A percentile compares a stretch with the other conserved stretches of the same genome.
phyloP scores from a whole-genome alignment of 2,888 invertebrate genomes.

The Hirudinaria manillensis region DNA sequence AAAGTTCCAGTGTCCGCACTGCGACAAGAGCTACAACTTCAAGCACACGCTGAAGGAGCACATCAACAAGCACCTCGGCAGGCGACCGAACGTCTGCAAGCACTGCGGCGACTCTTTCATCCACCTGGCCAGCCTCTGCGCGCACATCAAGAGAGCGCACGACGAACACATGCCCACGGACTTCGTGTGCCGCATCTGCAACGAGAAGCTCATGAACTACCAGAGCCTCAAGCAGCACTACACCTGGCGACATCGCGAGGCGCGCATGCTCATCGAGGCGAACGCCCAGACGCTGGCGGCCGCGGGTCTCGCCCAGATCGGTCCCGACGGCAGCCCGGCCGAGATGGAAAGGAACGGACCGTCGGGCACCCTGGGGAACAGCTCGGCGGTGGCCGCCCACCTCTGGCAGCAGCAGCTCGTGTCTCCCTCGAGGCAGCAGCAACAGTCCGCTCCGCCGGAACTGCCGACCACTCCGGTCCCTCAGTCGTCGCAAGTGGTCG shows the following conservation, averaged over 20 bases:
- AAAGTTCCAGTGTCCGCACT: slow-evolving; percentile 40
- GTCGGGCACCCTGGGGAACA: background rate
- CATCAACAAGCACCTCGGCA: slow-evolving; percentile 39
- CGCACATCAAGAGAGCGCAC: slow-evolving; percentile 39
- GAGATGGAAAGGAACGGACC: background rate
- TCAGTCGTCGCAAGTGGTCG: background rate
- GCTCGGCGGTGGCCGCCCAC: background rate
- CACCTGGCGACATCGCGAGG: slow-evolving; percentile 38
- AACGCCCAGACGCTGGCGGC: slow-evolving; percentile 8
- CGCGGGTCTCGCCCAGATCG: background rate
- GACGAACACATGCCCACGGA: slow-evolving; percentile 37
- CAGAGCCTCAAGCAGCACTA: slow-evolving; percentile 40
- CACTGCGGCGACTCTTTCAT: slow-evolving; percentile 39
- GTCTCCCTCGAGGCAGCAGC: slow-evolving; percentile 10
- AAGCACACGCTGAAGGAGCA: slow-evolving; percentile 41
- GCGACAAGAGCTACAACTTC: slow-evolving; percentile 39
- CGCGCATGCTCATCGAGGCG: slow-evolving; percentile 19
- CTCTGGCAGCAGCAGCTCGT: slow-evolving; percentile 22
- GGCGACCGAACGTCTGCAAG: slow-evolving; percentile 40
- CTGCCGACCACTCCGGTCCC: background rate
- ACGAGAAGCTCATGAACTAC: slow-evolving; percentile 38
- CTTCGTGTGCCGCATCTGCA: slow-evolving; percentile 37
- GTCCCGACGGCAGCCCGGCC: background rate
- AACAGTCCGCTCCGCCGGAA: background rate
- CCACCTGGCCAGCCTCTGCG: slow-evolving; percentile 39